Conservation (phyloP, 2,113 vertebrate genomes). For the Phalacrocorax pelagicus region DNA sequence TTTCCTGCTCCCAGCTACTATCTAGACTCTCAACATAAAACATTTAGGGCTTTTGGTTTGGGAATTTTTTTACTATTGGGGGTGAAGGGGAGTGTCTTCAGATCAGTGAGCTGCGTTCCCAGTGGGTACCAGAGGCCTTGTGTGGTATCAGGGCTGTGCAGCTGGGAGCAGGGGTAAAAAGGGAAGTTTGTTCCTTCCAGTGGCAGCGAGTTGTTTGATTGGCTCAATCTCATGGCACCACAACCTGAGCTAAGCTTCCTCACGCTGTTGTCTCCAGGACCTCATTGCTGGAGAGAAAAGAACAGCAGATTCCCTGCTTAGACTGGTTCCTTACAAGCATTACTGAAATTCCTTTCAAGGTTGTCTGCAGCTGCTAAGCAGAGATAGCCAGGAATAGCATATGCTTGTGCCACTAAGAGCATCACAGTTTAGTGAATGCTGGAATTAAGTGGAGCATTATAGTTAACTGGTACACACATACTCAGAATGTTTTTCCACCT, state of each 20-base stretch:
- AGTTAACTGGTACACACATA: neutral
- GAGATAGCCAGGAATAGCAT: slow-evolving; percentile 16
- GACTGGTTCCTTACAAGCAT: neutral
- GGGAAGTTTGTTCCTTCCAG: neutral
- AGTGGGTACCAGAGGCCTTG: neutral
- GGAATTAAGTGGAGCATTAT: neutral
- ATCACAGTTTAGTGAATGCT: neutral
- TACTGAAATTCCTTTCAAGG: slow-evolving; percentile 16
- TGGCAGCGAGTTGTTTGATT: neutral
- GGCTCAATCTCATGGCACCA: neutral
- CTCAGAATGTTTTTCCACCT: neutral
- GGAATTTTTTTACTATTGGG: neutral
- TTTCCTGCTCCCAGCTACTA: neutral
- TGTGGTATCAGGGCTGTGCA: neutral
- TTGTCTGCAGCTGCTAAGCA: slow-evolving; percentile 29
- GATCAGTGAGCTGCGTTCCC: neutral
- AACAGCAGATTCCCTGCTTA: neutral
- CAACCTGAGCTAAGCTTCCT: neutral
- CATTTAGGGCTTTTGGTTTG: neutral
- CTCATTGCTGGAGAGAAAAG: neutral
- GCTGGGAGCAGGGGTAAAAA: neutral
- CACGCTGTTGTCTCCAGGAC: neutral
- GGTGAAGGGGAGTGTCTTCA: neutral
- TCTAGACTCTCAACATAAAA: neutral
- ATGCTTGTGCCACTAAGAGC: neutral